These are phyloP conservation scores for Sorex maritimensis DNA, from an alignment of 2,797 vertebrate genomes.

Conservation along the genomic window DNA sequence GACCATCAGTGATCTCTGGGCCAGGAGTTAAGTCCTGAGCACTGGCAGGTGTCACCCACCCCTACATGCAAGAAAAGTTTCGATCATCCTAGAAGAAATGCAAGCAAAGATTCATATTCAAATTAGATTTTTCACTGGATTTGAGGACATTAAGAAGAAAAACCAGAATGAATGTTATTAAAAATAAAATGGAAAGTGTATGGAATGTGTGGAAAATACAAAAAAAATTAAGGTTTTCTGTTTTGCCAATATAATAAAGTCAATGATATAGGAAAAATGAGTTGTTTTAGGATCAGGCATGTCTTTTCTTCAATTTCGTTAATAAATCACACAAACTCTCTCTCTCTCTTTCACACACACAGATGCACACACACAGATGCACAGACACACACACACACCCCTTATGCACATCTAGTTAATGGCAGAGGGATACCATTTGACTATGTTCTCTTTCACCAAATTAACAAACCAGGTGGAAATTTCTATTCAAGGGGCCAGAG, in stretches of 20 bases:
- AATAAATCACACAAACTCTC: not conserved
- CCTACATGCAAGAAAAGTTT: not conserved
- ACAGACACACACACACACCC: no score
- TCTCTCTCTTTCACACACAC: no score
- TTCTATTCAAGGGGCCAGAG: no score
- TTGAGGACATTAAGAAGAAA: not conserved
- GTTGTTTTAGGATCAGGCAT: not conserved
- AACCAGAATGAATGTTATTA: not conserved
- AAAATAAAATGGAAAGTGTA: not conserved
- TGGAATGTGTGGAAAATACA: constrained; percentile 2
- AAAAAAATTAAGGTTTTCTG: not conserved
- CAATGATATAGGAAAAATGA: not conserved
- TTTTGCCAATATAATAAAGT: not conserved
- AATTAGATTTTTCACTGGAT: not conserved
- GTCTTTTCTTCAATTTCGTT: not conserved
- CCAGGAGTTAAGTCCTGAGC: no score
- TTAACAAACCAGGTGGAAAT: not conserved
- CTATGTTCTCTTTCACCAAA: not conserved
- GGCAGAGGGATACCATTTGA: not conserved
- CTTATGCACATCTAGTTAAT: not conserved
- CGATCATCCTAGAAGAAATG: not conserved
- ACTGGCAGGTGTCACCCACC: no score
- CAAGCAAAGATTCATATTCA: not conserved
- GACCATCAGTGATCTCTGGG: no score
- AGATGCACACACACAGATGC: no score